Percentiles rank a stretch among this genome's conserved stretches.
Conservation (phyloP, 2,113 vertebrate genomes). For the Callopanchax toddi region DNA sequence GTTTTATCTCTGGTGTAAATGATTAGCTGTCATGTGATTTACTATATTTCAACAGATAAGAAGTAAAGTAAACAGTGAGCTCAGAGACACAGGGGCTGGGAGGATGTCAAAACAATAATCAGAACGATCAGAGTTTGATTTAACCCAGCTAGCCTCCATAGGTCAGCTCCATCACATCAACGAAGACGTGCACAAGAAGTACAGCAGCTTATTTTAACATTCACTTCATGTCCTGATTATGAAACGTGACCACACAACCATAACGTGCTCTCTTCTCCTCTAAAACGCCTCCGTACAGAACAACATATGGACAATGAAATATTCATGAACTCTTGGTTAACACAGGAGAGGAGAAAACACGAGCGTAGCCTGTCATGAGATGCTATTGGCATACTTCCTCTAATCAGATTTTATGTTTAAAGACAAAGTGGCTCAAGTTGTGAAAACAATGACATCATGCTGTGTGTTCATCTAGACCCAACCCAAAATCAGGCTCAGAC, state of each 20-base stretch:
- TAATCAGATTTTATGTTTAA: constrained; percentile 72
- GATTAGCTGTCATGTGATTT: background rate
- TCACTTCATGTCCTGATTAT: constrained; percentile 46
- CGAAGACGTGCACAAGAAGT: constrained; percentile 13
- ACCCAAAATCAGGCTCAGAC: constrained; percentile 46
- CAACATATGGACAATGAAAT: constrained; percentile 75
- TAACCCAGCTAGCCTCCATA: background rate
- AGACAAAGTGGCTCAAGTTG: constrained; percentile 69
- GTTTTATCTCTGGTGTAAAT: no score
- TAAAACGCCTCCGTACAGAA: constrained; percentile 58
- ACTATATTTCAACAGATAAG: constrained; percentile 42
- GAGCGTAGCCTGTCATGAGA: constrained; percentile 66
- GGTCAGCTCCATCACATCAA: constrained; percentile 13
- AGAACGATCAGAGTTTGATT: constrained; percentile 25
- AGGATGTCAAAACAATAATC: constrained; percentile 49
- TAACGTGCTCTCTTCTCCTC: constrained; percentile 55
- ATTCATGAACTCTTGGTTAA: constrained; percentile 71
- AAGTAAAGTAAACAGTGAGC: constrained; percentile 24
- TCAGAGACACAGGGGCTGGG: background rate
- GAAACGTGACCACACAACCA: constrained; percentile 39
- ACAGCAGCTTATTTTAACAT: constrained; percentile 32
- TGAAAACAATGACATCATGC: constrained; percentile 76
- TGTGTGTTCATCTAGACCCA: constrained; percentile 50
- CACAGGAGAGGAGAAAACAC: constrained; percentile 67
- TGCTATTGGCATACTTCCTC: constrained; percentile 64